Base-by-base conservation (phyloP, 30 jellyfish, hydroid and myxozoan genomes). In the Calvadosia cruxmelitensis region DNA sequence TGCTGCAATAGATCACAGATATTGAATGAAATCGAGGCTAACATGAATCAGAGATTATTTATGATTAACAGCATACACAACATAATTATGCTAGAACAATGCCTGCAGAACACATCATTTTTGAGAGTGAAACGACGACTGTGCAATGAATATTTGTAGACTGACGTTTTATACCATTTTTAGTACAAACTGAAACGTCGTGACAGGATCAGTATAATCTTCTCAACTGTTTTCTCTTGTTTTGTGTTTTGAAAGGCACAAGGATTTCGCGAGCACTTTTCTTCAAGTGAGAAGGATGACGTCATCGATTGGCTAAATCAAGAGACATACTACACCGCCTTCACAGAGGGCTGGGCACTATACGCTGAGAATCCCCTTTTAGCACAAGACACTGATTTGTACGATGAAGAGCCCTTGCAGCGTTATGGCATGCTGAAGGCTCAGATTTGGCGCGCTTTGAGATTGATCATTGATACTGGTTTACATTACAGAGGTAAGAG, bases 301-400 rank as follows among this genome's bases (percentile, higher is more conserved):
- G 84, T 77, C 52, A 80, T 87, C 31, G 94, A 76, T 65, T 87
- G 97, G 97, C 52, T 87, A 27, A 81, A 87, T 51, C 77, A 82
- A 5, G 85, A 53, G 34, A 73, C 94, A 3, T 80, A 80, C 68
- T 87, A 79, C 82, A 87, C 97, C 3, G 97, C 97, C 1, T 87
- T 87, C 50, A 87, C 97, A 1, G 97, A 87, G 53, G 97, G 97
- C 2, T 87, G 97, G 97, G 97, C 97, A 5, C 74, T 87, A 66
- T 87, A 87, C 69, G 85, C 97, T 2, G 97, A 87, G 63, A 79
- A 87, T 72, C 97, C 97, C 30, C 68, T 87, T 29, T 80, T 87
- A 28, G 94, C 97, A 0, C 82, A 69, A 62, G 97, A 83, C 27
- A 87, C 97, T 0, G 79, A 52, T 28, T 67, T 79, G 3, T 87